A percentile compares a stretch with the other conserved stretches of the same genome.
phyloP scores from a whole-genome alignment of 2,113 vertebrate genomes.

The Bubalus kerabau region DNA sequence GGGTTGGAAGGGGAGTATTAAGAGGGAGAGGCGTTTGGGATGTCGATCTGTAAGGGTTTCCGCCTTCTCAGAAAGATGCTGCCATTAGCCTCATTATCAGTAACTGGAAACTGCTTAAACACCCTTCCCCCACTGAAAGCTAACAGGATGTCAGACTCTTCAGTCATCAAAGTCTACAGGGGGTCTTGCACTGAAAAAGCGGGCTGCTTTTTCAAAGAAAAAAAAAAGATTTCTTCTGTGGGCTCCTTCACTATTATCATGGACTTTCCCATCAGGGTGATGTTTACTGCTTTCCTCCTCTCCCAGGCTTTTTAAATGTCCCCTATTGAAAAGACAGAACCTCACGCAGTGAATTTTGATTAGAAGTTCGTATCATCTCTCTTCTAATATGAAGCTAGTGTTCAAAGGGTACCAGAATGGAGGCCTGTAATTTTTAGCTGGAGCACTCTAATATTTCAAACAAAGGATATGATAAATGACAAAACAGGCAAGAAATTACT shows the following conservation, averaged over 20 bases:
- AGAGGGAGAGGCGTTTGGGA: neutral
- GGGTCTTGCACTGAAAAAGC: neutral
- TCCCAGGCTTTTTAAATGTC: constrained; percentile 38
- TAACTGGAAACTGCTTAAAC: neutral
- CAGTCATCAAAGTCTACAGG: neutral
- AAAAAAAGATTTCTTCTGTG: neutral
- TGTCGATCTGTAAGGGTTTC: neutral
- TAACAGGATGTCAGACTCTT: neutral
- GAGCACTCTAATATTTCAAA: constrained; percentile 53
- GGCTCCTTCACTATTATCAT: neutral
- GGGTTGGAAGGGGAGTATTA: neutral
- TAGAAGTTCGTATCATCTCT: constrained; percentile 16
- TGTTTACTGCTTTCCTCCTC: neutral
- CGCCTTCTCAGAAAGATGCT: neutral
- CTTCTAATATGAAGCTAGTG: constrained; percentile 17
- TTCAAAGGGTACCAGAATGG: constrained; percentile 5
- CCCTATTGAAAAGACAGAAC: constrained; percentile 47
- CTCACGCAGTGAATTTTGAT: constrained; percentile 58
- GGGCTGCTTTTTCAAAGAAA: constrained; percentile 7
- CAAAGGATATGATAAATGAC: constrained; percentile 50
- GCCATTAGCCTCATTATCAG: neutral
- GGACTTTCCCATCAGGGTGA: neutral
- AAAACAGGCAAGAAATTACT: constrained; percentile 59
- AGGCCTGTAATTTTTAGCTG: constrained; percentile 23
- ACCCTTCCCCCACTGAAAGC: neutral